phyloP scores from a whole-genome alignment of 1,140 invertebrate species.

The Drosophila sechellia region DNA sequence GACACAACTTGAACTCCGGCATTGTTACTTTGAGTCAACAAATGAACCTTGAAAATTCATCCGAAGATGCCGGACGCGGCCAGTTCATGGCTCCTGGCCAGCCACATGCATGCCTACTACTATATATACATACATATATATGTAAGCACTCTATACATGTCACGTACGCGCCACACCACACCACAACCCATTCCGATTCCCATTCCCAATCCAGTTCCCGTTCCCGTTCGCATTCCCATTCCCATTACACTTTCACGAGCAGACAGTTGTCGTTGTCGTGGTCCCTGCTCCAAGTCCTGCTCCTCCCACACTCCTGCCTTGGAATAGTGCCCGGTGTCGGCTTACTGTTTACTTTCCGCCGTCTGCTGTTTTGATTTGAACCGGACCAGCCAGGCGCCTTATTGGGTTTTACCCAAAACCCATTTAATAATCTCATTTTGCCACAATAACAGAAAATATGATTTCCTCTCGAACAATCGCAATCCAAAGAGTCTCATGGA shows the following conservation, averaged over 20 bases:
- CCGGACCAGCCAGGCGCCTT: conserved; percentile 55
- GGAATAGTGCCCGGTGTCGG: conserved; percentile 36
- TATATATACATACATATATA: conserved; percentile 1
- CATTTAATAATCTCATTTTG: conserved; percentile 84
- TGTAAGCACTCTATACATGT: conserved; percentile 68
- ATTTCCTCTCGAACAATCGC: conserved; percentile 69
- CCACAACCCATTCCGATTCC: conserved; percentile 23
- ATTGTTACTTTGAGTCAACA: conserved; percentile 35
- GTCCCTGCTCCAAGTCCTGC: background rate
- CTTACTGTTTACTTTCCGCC: conserved; percentile 65
- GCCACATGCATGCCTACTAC: conserved; percentile 3
- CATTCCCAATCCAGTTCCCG: conserved; percentile 17
- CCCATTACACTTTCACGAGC: conserved; percentile 63
- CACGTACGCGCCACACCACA: conserved; percentile 59
- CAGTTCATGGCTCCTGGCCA: background rate
- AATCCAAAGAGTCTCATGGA: conserved; percentile 18
- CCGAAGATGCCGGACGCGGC: conserved; percentile 18
- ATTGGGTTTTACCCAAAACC: conserved; percentile 80
- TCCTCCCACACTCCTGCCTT: background rate
- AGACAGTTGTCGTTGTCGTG: conserved; percentile 61
- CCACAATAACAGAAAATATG: conserved; percentile 84
- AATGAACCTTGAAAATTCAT: conserved; percentile 81
- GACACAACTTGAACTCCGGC: conserved; percentile 12
- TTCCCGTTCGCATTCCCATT: conserved; percentile 11
- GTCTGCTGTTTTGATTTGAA: conserved; percentile 52